Evolutionary conservation across 2,797 vertebrate species (phyloP).

Genomic region (Smutsia gigantea): DNA sequence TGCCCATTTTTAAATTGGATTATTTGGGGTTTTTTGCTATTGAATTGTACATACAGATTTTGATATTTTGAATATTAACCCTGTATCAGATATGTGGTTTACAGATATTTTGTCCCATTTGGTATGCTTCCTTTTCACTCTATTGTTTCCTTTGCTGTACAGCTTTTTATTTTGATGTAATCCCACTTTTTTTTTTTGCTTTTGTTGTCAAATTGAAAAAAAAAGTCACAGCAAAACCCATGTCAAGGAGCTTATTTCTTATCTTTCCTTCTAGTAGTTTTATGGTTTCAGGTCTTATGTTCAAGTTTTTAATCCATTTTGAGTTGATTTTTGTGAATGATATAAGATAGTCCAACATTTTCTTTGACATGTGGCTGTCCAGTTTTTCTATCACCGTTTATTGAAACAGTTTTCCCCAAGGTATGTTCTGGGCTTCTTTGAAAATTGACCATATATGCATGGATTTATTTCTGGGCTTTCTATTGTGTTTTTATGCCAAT

Average conservation of each 20-base stretch:
- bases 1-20: not conserved
- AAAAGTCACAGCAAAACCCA: not conserved
- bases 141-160: not conserved
- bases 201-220: not conserved
- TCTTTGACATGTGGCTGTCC: too few species aligned
- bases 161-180: too few species aligned
- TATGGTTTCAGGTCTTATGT: not conserved
- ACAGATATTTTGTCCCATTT: not conserved
- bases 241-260: not conserved
- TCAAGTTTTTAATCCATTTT: not conserved
- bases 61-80: too few species aligned
- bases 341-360: not conserved
- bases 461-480: not conserved
- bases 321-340: too few species aligned
- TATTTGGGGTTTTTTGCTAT: not conserved
- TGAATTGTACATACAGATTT: not conserved
- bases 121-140: accelerated
- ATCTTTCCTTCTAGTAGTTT: not conserved
- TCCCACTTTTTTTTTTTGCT: not conserved
- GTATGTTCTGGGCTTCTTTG: not conserved
- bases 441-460: not conserved
- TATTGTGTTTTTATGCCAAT: not conserved
- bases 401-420: not conserved
- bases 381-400: not conserved
- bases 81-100: accelerated